Evolutionary conservation across 2,888 invertebrate genomes (phyloP).

Genomic region (Leptopterna dolabrata): DNA sequence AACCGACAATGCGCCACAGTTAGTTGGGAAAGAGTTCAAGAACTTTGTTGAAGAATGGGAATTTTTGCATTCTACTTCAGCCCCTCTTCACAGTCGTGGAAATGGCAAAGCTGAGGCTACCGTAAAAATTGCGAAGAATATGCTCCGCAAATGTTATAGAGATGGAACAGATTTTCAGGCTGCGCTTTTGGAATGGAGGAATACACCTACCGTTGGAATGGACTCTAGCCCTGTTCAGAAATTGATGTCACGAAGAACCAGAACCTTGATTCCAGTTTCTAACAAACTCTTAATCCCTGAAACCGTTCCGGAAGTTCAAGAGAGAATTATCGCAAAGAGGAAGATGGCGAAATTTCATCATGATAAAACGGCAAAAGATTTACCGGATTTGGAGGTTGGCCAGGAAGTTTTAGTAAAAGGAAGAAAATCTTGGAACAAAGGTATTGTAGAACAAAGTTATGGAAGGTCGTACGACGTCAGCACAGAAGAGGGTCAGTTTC

Average conservation of each 20-base stretch:
- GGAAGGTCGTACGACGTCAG: neutral
- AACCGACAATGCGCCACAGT: constrained; percentile 44
- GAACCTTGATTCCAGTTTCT: neutral
- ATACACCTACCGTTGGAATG: constrained; percentile 61
- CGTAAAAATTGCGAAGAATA: constrained; percentile 61
- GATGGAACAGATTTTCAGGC: constrained; percentile 58
- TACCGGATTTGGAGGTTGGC: constrained; percentile 40
- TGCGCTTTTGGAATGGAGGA: constrained; percentile 60
- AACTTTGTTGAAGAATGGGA: constrained; percentile 59
- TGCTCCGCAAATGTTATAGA: constrained; percentile 58
- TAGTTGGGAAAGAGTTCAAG: neutral
- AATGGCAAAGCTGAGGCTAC: constrained; percentile 63
- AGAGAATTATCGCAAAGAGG: neutral
- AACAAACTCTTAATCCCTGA: neutral
- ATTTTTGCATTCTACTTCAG: constrained; percentile 61
- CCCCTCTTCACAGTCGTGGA: constrained; percentile 60
- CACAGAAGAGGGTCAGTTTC: neutral
- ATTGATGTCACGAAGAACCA: constrained; percentile 55
- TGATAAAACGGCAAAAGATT: constrained; percentile 41
- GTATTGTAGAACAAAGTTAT: neutral
- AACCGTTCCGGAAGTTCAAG: neutral
- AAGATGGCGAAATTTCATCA: constrained; percentile 31
- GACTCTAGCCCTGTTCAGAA: constrained; percentile 59
- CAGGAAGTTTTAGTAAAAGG: constrained; percentile 42
- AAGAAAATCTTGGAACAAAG: constrained; percentile 60